These are phyloP conservation scores for Anguilla megastoma DNA, from an alignment of 2,797 vertebrate species.

Conservation along the genomic window DNA sequence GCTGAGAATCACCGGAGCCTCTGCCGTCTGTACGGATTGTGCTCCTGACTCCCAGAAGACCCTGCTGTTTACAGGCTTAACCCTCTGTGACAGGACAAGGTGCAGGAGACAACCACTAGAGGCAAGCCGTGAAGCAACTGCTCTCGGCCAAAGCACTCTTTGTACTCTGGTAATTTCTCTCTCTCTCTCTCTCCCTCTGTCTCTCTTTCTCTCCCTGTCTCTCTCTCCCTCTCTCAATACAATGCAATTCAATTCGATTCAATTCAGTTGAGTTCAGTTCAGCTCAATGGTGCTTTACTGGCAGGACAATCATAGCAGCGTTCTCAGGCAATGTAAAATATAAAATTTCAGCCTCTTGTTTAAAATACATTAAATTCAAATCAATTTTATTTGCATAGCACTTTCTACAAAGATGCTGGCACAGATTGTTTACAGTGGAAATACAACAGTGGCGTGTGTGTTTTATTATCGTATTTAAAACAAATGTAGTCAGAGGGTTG, in stretches of 20 bases:
- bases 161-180: not conserved
- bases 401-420: not conserved
- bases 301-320: not conserved
- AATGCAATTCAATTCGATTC: not conserved
- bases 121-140: not conserved
- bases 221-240: not conserved
- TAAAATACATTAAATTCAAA: not conserved
- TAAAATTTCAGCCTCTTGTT: not conserved
- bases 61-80: conserved; percentile 9
- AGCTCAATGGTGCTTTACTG: not conserved
- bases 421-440: not conserved
- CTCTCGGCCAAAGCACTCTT: not conserved
- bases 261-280: not conserved
- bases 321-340: not conserved
- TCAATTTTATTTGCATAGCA: not conserved
- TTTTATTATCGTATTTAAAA: not conserved
- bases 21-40: not conserved
- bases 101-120: not conserved
- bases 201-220: not conserved
- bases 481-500: not conserved
- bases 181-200: not conserved
- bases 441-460: not conserved
- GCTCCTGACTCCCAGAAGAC: not conserved
- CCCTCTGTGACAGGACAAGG: not conserved
- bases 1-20: not conserved